These are phyloP conservation scores for Trichonephila clavipes DNA, from an alignment of 1,140 invertebrate species.

Conservation along the genomic window DNA sequence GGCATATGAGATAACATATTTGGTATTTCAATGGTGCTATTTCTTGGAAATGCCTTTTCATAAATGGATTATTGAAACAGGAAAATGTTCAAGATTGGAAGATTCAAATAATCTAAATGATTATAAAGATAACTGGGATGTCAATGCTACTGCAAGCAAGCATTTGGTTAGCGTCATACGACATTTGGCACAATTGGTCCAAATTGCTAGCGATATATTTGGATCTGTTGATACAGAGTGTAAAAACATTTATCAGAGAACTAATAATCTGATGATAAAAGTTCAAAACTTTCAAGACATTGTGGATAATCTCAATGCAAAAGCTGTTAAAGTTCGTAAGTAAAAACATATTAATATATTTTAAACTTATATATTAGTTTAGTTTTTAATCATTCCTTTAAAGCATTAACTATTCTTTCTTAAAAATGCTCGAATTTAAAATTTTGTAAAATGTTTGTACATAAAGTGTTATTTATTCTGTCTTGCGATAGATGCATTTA, in stretches of 20 bases:
- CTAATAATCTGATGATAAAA: constrained; percentile 57
- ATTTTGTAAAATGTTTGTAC: too few species aligned
- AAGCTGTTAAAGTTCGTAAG: constrained; percentile 74
- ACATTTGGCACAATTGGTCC: constrained; percentile 48
- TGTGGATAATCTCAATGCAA: constrained; percentile 66
- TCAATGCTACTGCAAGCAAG: constrained; percentile 39
- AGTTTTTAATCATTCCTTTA: too few species aligned
- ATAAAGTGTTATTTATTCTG: too few species aligned
- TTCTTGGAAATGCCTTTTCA: constrained; percentile 49
- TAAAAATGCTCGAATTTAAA: too few species aligned
- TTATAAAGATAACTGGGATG: not conserved
- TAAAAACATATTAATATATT: not conserved
- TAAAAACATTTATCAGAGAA: constrained; percentile 48
- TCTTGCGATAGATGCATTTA: too few species aligned
- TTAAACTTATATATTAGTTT: too few species aligned
- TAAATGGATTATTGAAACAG: constrained; percentile 44
- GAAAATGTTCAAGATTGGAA: not conserved
- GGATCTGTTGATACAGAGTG: constrained; percentile 52
- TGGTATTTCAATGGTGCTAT: not conserved
- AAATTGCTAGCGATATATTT: constrained; percentile 59
- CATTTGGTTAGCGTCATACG: constrained; percentile 43
- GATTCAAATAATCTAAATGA: not conserved
- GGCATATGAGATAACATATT: not conserved
- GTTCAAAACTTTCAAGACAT: constrained; percentile 44
- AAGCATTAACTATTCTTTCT: too few species aligned